A percentile compares a stretch with the other conserved stretches of the same genome.
Conservation (phyloP, 92 coral and sea anemone genomes). For the Actinernus sp. region DNA sequence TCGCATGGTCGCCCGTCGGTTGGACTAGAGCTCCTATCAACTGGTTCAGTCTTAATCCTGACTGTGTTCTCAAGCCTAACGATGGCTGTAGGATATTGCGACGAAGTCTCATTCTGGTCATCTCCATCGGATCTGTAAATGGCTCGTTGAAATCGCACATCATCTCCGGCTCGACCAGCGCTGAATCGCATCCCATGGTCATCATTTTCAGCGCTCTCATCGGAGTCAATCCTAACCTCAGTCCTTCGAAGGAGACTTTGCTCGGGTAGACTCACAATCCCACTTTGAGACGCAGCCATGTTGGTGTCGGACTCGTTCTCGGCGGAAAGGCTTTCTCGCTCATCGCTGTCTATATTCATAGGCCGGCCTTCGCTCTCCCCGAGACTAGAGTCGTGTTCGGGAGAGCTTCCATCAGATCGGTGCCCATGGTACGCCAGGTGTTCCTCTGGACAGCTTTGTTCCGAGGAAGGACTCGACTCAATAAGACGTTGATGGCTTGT, state of each 20-base stretch:
- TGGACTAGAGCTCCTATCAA: conserved; percentile 19
- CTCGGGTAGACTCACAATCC: conserved; percentile 10
- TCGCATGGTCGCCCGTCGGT: conserved; percentile 10
- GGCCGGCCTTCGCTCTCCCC: conserved; percentile 28
- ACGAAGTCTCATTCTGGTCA: conserved; percentile 6
- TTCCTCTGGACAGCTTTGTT: conserved; percentile 16
- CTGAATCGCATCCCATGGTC: conserved; percentile 1
- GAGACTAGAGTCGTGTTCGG: conserved; percentile 50
- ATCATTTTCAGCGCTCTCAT: neutral
- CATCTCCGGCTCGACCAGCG: conserved; percentile 10
- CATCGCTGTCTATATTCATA: conserved; percentile 41
- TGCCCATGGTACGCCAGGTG: conserved; percentile 37
- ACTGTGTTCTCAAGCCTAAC: conserved; percentile 78
- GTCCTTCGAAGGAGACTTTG: conserved; percentile 1
- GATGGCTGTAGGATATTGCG: conserved; percentile 62
- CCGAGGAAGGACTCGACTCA: conserved; percentile 23
- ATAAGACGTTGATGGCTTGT: conserved; percentile 15
- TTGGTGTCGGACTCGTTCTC: conserved; percentile 41
- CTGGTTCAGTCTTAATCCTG: conserved; percentile 84
- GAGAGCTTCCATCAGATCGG: conserved; percentile 48
- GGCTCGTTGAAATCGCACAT: conserved; percentile 5
- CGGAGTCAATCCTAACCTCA: conserved; percentile 4
- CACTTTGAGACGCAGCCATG: conserved; percentile 20
- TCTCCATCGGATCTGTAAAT: conserved; percentile 18
- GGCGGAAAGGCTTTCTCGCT: conserved; percentile 20